phyloP scores from a whole-genome alignment of 2,113 vertebrate species.

The Apistogramma diplotaenia region DNA sequence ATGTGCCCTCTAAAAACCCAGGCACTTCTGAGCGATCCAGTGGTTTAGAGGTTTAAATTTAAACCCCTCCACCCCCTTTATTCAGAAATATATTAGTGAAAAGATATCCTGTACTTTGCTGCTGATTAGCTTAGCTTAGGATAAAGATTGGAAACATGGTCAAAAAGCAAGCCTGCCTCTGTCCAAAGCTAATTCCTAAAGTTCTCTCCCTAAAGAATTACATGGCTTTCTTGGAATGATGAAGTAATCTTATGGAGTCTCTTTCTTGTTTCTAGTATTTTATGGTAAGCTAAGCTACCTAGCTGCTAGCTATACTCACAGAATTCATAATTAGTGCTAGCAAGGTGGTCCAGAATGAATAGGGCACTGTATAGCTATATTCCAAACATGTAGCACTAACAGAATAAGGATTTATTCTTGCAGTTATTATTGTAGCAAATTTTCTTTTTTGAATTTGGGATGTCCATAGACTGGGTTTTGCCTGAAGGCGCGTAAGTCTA shows the following conservation, averaged over 20 bases:
- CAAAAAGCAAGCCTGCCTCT: background rate
- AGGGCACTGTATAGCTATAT: no score
- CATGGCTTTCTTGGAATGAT: no score
- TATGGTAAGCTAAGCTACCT: background rate
- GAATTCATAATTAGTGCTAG: no score
- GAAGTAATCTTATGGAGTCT: no score
- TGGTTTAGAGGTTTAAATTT: background rate
- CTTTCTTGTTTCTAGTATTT: background rate
- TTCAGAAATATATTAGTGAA: background rate
- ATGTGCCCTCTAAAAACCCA: background rate
- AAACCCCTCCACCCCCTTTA: background rate
- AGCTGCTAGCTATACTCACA: no score
- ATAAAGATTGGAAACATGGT: background rate
- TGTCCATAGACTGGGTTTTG: no score
- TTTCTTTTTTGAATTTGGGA: background rate
- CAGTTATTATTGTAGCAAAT: background rate
- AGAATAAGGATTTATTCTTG: background rate
- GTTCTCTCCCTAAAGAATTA: no score
- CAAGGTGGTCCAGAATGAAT: no score
- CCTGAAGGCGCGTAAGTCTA: no score
- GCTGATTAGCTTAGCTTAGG: background rate
- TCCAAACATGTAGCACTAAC: background rate
- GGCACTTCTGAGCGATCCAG: background rate
- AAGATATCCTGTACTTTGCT: background rate
- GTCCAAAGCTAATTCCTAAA: no score